Evolutionary conservation across 2,113 vertebrate species (phyloP).

Genomic region (Origma solitaria): DNA sequence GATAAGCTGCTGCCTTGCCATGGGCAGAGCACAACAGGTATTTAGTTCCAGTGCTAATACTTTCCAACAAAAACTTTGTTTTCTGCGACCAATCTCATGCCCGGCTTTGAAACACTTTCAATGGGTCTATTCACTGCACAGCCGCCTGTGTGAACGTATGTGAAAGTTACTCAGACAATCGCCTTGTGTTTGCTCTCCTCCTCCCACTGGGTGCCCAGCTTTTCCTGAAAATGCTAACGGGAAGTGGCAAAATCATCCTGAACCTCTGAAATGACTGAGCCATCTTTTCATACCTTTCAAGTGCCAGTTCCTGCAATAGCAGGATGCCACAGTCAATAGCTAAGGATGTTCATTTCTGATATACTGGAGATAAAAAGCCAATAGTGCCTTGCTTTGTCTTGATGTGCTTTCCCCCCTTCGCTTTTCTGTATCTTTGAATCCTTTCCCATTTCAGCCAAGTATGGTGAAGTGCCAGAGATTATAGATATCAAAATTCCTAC

Average conservation of each 20-base stretch:
- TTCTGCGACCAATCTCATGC: neutral
- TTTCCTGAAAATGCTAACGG: neutral
- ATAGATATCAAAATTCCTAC: neutral
- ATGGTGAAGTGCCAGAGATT: accelerated
- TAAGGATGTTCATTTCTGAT: neutral
- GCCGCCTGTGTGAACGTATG: neutral
- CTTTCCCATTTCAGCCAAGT: neutral
- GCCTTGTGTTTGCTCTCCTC: conserved; percentile 10
- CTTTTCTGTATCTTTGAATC: neutral
- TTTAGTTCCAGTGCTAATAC: conserved; percentile 1
- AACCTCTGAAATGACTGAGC: neutral
- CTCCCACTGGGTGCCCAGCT: neutral
- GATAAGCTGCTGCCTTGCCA: conserved; percentile 9
- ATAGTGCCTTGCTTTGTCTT: neutral
- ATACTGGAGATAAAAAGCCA: neutral
- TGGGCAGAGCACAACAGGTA: conserved; percentile 12
- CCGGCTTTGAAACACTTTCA: neutral
- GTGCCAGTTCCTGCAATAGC: neutral
- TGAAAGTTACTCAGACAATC: neutral
- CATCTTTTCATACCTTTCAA: neutral
- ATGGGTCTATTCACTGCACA: neutral
- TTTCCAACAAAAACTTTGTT: conserved; percentile 29
- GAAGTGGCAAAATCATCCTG: neutral
- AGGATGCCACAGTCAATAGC: neutral
- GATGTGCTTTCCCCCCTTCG: neutral